Conservation (phyloP, 1,140 invertebrate species). For the Nomia melanderi region DNA sequence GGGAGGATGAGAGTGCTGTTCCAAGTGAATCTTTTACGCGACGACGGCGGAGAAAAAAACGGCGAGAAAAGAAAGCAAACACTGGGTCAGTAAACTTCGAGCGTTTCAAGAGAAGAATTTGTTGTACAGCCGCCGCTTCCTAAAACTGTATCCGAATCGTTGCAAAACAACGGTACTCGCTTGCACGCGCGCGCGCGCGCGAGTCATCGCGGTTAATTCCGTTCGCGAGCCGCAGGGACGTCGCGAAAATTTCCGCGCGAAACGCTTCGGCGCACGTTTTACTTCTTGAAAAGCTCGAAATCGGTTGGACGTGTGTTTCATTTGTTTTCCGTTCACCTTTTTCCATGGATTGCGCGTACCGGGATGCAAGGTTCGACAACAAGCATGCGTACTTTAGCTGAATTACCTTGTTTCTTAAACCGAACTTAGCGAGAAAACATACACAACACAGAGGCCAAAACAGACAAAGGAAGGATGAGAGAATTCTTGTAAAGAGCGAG, state of each 20-base stretch:
- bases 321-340: slow-evolving; percentile 10
- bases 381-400: slow-evolving; percentile 28
- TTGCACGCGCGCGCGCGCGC: neutral
- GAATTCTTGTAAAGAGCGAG: slow-evolving; percentile 11
- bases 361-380: neutral
- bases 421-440: slow-evolving; percentile 16
- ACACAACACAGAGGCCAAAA: slow-evolving; percentile 38
- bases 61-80: neutral
- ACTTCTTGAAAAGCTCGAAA: slow-evolving; percentile 32
- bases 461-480: no score
- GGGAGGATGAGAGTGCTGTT: neutral
- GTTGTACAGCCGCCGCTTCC: neutral
- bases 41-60: neutral
- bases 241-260: no score
- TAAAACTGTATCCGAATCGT: neutral
- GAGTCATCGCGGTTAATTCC: no score
- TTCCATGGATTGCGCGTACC: neutral
- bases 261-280: no score
- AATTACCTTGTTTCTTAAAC: slow-evolving; percentile 24
- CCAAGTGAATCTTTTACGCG: neutral
- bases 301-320: slow-evolving; percentile 9
- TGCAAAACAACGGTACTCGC: neutral
- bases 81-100: slow-evolving; percentile 25
- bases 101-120: slow-evolving; percentile 33
- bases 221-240: no score